Base-by-base conservation (phyloP, 2,888 invertebrate genomes). In the Allacma fusca region DNA sequence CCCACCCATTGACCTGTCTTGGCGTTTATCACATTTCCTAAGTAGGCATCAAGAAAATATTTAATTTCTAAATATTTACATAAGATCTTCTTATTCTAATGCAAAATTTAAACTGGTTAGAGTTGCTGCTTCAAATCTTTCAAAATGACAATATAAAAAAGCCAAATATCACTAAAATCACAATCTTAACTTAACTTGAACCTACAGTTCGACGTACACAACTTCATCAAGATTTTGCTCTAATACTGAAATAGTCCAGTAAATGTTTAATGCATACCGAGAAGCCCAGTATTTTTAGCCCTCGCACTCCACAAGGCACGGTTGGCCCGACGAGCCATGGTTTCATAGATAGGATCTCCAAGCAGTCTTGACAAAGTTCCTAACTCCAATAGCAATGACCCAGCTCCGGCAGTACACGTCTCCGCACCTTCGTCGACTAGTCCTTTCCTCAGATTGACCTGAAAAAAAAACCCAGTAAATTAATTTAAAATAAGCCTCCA, bases 321-420 rank as follows among this genome's bases (percentile, higher is more conserved):
- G 44, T 89, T 89, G 13, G 90, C 89, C 79, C 89, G 85, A 34
- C 90, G 85, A 9, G 91, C 90, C 80, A 88, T 87, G n/a, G 87
- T 86, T 84, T 91, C 90, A 85, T 89, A 91, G 0, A 89, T 88
- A 26, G 90, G 89, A 84, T 91, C 91, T 26, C 87, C 87, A 1
- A 90, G 85, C n/a, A 91, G 86, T 19, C 88, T 87, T 76, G 90
- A 90, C n/a, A 91, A 86, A 40, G 90, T 85, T 59, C 91, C 91
- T 85, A 91, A 90, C 85, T 91, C 91, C 23, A 91, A 84, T 13
- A 91, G 85, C 62, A 91, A 86, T 12, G 90, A 89, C 0, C 91
- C 91, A 29, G 91, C 91, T 59, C 91, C 91, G 24, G 91, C 89
- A 13, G 90, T 90, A 84, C 91, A 91, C 0, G 91, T 91, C 81